These are phyloP conservation scores for Drosophila hydei DNA, from an alignment of 1,140 invertebrate species.

Conservation along the genomic window DNA sequence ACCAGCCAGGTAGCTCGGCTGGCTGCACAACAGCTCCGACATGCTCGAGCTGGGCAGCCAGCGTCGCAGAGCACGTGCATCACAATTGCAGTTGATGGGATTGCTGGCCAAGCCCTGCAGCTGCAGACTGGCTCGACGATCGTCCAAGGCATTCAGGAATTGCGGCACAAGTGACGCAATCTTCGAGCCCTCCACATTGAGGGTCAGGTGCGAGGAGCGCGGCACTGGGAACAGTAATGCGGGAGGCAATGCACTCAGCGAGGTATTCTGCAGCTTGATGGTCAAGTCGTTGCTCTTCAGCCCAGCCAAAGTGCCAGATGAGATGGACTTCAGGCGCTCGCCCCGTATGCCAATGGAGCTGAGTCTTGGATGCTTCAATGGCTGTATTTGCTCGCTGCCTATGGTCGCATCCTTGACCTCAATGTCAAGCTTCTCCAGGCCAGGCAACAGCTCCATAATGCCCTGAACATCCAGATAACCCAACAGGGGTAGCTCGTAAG, in stretches of 20 bases:
- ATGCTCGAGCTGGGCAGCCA: constrained; percentile 89
- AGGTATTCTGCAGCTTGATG: constrained; percentile 91
- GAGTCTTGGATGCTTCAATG: constrained; percentile 91
- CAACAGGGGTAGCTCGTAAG: constrained; percentile 90
- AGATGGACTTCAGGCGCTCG: constrained; percentile 89
- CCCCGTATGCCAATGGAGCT: constrained; percentile 90
- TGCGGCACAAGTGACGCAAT: constrained; percentile 90
- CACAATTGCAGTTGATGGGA: constrained; percentile 94
- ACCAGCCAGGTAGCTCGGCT: constrained; percentile 88
- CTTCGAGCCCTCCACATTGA: constrained; percentile 92
- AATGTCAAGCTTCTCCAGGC: constrained; percentile 90
- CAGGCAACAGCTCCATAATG: constrained; percentile 88
- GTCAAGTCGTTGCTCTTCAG: constrained; percentile 89
- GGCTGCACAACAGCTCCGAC: constrained; percentile 87
- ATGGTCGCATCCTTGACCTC: constrained; percentile 94
- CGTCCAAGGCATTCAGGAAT: constrained; percentile 91
- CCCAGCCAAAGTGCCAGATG: constrained; percentile 92
- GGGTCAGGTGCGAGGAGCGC: constrained; percentile 90
- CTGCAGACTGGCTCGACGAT: constrained; percentile 89
- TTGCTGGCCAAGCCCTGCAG: constrained; percentile 90
- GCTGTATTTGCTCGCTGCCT: constrained; percentile 91
- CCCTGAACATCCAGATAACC: constrained; percentile 93
- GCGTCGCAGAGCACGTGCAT: constrained; percentile 89
- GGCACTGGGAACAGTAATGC: constrained; percentile 94
- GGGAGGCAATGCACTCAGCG: constrained; percentile 89